These are phyloP conservation scores for Flexamia atlantica DNA, from an alignment of 2,888 invertebrate species.

Conservation along the genomic window DNA sequence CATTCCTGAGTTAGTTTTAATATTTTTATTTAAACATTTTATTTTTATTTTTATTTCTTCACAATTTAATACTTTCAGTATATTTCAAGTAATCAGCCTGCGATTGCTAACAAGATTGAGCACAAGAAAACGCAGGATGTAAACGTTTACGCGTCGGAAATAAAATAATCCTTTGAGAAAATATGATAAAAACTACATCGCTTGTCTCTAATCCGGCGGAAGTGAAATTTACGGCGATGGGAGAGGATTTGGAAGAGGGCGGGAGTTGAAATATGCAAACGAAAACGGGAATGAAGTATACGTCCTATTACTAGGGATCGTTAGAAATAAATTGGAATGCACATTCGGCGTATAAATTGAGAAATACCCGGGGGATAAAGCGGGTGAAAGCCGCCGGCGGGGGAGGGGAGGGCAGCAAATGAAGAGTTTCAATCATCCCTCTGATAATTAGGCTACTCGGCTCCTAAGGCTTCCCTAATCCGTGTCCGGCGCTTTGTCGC, in stretches of 20 bases:
- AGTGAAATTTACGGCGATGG: constrained; percentile 46
- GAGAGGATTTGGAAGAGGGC: constrained; percentile 17
- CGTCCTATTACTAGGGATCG: constrained; percentile 57
- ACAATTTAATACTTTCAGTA: too few relatives aligned
- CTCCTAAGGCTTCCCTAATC: constrained; percentile 56
- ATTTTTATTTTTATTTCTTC: too few relatives aligned
- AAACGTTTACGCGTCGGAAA: not conserved
- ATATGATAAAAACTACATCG: constrained; percentile 16
- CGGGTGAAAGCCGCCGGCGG: constrained; percentile 45
- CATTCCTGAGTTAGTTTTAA: too few relatives aligned
- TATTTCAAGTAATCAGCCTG: too few relatives aligned
- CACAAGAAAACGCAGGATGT: not conserved
- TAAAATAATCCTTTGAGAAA: not conserved
- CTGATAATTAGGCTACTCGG: constrained; percentile 56
- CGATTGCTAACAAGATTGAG: not conserved
- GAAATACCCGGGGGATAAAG: constrained; percentile 53
- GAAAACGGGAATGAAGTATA: constrained; percentile 56
- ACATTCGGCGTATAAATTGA: constrained; percentile 58
- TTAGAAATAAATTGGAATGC: constrained; percentile 59
- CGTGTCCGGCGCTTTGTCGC: constrained; percentile 51
- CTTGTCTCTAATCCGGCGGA: constrained; percentile 31
- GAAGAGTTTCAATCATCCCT: constrained; percentile 58
- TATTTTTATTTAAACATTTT: too few relatives aligned
- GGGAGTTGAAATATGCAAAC: constrained; percentile 50
- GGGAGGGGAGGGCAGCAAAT: constrained; percentile 32